Conservation (phyloP, 37 sponge, comb jelly and placozoan genomes). For the Petrosia ficiformis region DNA sequence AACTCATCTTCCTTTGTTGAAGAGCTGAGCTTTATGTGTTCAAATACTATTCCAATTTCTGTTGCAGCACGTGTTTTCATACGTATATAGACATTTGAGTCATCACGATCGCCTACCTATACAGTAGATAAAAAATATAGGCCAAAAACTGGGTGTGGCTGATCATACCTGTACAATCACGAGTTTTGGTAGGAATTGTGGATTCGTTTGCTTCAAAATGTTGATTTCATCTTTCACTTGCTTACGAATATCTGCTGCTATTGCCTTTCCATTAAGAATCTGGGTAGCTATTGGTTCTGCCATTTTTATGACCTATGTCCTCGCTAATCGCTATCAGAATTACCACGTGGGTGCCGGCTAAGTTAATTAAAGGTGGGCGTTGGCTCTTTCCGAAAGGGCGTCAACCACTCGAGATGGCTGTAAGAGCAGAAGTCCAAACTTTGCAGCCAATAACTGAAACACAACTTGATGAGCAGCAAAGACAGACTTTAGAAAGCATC, state of each 20-base stretch:
- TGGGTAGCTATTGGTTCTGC: constrained; percentile 23
- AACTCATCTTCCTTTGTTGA: constrained; percentile 59
- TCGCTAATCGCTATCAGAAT: too few relatives aligned
- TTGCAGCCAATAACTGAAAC: constrained; percentile 9
- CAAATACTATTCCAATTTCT: constrained; percentile 56
- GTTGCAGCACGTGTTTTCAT: constrained; percentile 86
- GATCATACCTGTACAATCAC: constrained; percentile 69
- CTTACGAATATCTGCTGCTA: constrained; percentile 71
- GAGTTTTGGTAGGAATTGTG: constrained; percentile 61
- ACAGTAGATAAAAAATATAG: not conserved
- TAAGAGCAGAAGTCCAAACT: constrained; percentile 20
- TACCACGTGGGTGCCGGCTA: not conserved
- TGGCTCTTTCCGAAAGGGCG: not conserved
- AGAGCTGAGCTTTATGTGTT: constrained; percentile 73
- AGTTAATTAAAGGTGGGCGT: not conserved
- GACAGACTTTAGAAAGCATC: constrained; percentile 4
- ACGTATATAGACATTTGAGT: constrained; percentile 94
- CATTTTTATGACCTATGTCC: not conserved
- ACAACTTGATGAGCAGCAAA: constrained; percentile 7
- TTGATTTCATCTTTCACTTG: constrained; percentile 49
- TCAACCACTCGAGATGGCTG: constrained; percentile 15
- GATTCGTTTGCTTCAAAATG: constrained; percentile 36
- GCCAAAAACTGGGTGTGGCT: not conserved
- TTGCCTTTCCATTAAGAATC: constrained; percentile 74
- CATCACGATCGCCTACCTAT: constrained; percentile 82